phyloP scores from a whole-genome alignment of 2,888 invertebrate genomes.

The Lottia gigantea region DNA sequence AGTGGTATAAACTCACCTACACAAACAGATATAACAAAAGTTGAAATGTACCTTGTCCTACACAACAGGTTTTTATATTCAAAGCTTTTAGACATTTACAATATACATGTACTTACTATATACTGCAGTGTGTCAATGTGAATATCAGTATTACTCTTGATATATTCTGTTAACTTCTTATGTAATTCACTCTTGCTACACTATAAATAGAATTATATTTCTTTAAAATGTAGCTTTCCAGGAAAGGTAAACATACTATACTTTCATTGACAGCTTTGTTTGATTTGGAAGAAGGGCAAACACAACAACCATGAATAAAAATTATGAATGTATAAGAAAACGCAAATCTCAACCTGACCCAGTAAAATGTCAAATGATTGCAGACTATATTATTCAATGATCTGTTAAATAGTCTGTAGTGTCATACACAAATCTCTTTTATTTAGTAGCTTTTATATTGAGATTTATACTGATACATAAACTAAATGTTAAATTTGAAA shows the following conservation, averaged over 20 bases:
- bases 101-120: background rate
- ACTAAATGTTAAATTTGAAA: too few species aligned
- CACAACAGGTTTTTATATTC: background rate
- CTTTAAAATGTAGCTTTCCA: background rate
- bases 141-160: conserved; percentile 57
- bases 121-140: background rate
- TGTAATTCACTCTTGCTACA: conserved; percentile 28
- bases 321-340: too few species aligned
- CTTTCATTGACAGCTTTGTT: background rate
- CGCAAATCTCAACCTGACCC: too few species aligned
- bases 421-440: too few species aligned
- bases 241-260: background rate
- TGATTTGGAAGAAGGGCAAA: too few species aligned
- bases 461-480: too few species aligned
- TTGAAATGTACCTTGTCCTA: background rate
- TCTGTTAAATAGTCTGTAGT: too few species aligned
- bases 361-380: too few species aligned
- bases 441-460: too few species aligned
- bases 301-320: too few species aligned
- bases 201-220: conserved; percentile 18
- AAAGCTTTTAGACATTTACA: background rate
- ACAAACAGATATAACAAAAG: background rate
- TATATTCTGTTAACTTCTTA: conserved; percentile 53
- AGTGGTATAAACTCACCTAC: background rate
- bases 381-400: too few species aligned